Conservation (phyloP, 2,113 vertebrate species). For the Podarcis cretensis region DNA sequence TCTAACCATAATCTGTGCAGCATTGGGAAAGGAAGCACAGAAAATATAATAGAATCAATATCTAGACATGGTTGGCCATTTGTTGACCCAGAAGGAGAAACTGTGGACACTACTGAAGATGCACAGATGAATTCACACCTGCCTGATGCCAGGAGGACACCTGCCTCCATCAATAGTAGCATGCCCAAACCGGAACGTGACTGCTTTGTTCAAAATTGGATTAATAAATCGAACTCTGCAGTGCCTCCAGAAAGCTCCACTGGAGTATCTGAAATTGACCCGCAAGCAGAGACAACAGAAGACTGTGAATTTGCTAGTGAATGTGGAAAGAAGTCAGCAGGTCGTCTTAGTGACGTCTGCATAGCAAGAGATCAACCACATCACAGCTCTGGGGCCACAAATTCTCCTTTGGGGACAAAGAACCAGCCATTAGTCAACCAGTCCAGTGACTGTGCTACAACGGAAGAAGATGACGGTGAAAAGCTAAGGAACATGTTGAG, state of each 20-base stretch:
- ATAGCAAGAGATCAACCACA: not conserved
- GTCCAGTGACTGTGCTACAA: conserved; percentile 52
- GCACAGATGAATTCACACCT: accelerated
- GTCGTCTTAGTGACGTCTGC: accelerated
- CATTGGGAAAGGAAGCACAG: not conserved
- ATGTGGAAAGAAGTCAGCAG: not conserved
- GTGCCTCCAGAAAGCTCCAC: not conserved
- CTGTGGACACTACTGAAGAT: conserved; percentile 26
- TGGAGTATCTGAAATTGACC: conserved; percentile 38
- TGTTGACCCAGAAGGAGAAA: conserved; percentile 38
- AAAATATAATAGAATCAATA: not conserved
- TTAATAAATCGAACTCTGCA: not conserved
- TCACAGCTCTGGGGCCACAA: not conserved
- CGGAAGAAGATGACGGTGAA: conserved; percentile 67
- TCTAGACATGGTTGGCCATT: accelerated
- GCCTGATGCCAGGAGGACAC: accelerated
- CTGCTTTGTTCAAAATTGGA: not conserved
- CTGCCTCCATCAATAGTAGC: accelerated
- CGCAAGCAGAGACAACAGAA: conserved; percentile 56
- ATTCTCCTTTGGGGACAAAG: not conserved
- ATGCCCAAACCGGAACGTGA: accelerated
- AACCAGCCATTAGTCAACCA: accelerated
- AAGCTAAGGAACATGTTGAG: not conserved
- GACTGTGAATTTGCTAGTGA: conserved; percentile 22
- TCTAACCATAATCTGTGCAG: not conserved